These are phyloP conservation scores for Chymomyza caudatula DNA, from an alignment of 2,888 invertebrate species.

Conservation along the genomic window DNA sequence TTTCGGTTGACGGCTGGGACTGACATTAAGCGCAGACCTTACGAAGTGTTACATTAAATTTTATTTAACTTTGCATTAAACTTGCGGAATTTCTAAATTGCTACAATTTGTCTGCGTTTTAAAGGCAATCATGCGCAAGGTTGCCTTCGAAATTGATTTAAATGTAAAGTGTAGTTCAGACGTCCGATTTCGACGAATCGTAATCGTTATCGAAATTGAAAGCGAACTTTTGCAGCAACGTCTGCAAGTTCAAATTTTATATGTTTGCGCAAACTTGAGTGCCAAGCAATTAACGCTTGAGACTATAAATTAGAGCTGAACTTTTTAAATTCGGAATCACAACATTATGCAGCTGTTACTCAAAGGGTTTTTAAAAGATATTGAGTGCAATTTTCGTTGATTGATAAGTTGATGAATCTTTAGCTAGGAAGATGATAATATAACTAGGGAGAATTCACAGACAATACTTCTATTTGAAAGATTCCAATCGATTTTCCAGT, in stretches of 20 bases:
- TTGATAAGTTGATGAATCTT: no score
- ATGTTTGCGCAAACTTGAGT: background rate
- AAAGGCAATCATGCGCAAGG: constrained; percentile 63
- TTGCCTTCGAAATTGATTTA: constrained; percentile 56
- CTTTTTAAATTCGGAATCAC: no score
- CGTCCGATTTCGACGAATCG: no score
- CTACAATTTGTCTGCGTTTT: constrained; percentile 63
- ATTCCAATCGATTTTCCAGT: no score
- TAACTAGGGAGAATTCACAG: no score
- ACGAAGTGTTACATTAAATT: constrained; percentile 51
- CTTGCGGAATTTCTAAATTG: constrained; percentile 71
- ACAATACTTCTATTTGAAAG: no score
- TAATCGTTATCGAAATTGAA: background rate
- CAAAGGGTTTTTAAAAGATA: no score
- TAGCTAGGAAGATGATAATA: no score
- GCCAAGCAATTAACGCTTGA: no score
- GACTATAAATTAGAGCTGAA: no score
- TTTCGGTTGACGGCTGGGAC: constrained; percentile 37
- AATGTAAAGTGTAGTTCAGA: background rate
- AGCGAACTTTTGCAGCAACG: background rate
- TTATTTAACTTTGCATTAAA: constrained; percentile 62
- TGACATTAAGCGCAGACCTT: constrained; percentile 50
- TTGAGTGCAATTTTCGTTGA: no score
- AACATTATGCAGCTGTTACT: no score
- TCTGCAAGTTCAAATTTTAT: background rate